Base-by-base conservation (phyloP, 2,797 vertebrate species). In the Prunella strophiata region DNA sequence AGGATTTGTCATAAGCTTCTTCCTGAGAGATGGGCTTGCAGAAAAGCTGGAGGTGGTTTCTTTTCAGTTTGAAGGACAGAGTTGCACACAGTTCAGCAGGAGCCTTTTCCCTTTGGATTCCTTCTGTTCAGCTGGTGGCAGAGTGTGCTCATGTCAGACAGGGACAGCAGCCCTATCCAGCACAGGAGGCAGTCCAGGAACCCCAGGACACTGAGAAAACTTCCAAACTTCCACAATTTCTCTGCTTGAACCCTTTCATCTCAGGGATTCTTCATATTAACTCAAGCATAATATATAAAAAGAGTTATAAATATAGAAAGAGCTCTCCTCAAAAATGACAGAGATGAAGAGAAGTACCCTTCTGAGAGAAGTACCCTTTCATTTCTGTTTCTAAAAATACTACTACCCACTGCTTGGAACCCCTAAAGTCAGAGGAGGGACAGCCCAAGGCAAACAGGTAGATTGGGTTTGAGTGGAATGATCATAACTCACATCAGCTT, bases 11-110 rank as follows among this genome's bases (percentile, higher is more conserved):
- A 66, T 38, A 40, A 94, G 62, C 15, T 19, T 77, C 75, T n/a
- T 61, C 66, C n/a, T 75, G 27, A 61, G 74, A 79, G 26, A 20
- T 4, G 40, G 61, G 85, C 63, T 96, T 96, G 59, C 36, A 91
- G 86, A 26, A 89, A 92, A 76, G 92, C 76, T 95, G 88, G 58
- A 72, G 61, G 34, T 95, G 74, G 72, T 85, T 96, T 86, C 76
- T 92, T 93, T 88, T 29, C 11, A 4, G 2, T 50, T 70, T 91
- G 85, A 95, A 92, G 55, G 73, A 68, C 85, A 86, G 72, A 86
- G 57, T 43, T 85, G 66, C 77, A 91, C 94, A 77, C 48, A 85
- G 74, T 79, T 96, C 85, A 91, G 59, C 59, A 91, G 87, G 54
- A 84, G 40, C 45, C 14, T 95, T 83, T 91, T 77, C 72, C 55